phyloP scores from a whole-genome alignment of 2,797 vertebrate species.

The Onychomys torridus region DNA sequence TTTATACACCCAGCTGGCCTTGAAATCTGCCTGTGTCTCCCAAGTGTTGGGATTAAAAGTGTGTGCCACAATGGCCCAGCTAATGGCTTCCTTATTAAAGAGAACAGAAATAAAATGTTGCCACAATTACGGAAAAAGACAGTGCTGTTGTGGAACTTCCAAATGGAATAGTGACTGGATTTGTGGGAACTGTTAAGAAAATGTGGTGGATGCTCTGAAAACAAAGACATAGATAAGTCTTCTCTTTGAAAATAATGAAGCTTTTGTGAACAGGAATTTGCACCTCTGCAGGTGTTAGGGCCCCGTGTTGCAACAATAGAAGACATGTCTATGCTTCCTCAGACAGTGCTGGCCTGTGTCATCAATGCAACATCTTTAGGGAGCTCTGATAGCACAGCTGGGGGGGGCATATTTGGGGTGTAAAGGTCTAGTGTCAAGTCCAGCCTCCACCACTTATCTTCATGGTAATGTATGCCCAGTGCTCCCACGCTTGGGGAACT shows the following conservation, averaged over 20 bases:
- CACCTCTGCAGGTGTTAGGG: background rate
- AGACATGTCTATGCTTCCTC: background rate
- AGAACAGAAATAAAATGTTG: background rate
- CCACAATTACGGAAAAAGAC: background rate
- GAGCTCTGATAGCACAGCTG: background rate
- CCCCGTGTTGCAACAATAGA: background rate
- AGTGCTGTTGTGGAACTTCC: background rate
- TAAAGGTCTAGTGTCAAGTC: background rate
- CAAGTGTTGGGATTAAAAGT: background rate
- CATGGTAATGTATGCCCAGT: background rate
- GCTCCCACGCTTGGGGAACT: background rate
- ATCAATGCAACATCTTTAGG: background rate
- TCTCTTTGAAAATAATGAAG: background rate
- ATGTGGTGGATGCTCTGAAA: background rate
- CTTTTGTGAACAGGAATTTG: background rate
- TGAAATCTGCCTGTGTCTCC: background rate
- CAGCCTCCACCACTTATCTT: background rate
- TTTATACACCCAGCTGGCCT: too few relatives aligned
- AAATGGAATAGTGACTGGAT: background rate
- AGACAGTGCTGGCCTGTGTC: background rate
- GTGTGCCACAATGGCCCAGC: background rate
- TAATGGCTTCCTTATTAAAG: background rate
- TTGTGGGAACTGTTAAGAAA: constrained; percentile 21
- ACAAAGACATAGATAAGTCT: background rate
- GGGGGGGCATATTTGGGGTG: background rate